These are phyloP conservation scores for Aplysina aerophoba DNA, from an alignment of 37 sponge, comb jelly and placozoan genomes.

Conservation along the genomic window DNA sequence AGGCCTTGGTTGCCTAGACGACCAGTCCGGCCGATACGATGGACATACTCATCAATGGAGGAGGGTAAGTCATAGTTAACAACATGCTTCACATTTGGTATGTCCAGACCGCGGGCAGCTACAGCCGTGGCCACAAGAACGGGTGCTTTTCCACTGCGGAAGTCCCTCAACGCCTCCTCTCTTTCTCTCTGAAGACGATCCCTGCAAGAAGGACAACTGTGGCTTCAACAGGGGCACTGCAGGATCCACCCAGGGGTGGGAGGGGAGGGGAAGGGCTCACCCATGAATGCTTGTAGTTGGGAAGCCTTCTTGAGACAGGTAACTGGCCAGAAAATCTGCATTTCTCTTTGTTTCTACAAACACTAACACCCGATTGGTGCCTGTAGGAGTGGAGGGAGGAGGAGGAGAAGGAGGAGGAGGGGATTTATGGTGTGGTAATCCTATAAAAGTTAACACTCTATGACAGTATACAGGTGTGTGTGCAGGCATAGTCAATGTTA, in stretches of 20 bases:
- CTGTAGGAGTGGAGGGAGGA: constrained; percentile 24
- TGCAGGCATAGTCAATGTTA: no score
- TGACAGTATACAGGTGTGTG: no score
- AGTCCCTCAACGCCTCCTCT: constrained; percentile 91
- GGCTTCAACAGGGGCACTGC: no score
- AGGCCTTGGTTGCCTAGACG: constrained; percentile 89
- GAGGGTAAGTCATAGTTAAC: constrained; percentile 93
- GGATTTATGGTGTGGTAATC: no score
- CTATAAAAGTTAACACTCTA: no score
- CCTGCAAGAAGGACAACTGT: constrained; percentile 29
- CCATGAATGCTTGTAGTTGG: constrained; percentile 97
- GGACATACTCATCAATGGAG: constrained; percentile 93
- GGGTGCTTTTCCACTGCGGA: constrained; percentile 78
- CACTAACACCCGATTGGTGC: constrained; percentile 73
- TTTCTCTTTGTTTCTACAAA: constrained; percentile 96
- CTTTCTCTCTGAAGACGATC: constrained; percentile 93
- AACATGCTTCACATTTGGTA: constrained; percentile 93
- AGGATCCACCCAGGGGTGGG: no score
- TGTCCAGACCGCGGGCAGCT: constrained; percentile 95
- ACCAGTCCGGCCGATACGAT: constrained; percentile 95
- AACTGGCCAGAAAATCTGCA: constrained; percentile 91
- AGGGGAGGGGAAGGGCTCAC: constrained; percentile 13
- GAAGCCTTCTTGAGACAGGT: constrained; percentile 85
- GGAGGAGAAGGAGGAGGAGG: neutral
- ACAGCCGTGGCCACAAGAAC: constrained; percentile 95